Conservation (phyloP, 2,113 vertebrate species). For the Bubo scandiacus region DNA sequence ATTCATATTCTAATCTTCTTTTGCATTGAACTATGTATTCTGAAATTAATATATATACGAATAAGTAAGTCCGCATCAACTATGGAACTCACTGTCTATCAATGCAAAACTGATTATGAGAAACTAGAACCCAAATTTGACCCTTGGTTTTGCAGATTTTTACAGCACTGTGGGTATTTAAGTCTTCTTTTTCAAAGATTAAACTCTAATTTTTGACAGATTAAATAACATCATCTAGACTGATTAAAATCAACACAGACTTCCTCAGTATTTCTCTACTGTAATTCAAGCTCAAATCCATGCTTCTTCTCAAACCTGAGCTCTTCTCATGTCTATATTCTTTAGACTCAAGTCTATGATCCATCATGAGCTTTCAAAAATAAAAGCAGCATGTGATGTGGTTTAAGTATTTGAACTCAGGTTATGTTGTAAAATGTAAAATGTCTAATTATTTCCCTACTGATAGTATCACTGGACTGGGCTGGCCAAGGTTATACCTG, state of each 20-base stretch:
- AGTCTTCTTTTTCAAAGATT: neutral
- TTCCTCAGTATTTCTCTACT: neutral
- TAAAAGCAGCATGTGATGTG: neutral
- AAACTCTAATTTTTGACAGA: neutral
- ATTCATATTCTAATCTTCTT: constrained; percentile 27
- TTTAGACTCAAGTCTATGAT: neutral
- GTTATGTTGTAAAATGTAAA: neutral
- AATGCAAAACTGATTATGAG: neutral
- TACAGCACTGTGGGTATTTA: neutral
- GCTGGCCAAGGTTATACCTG: neutral
- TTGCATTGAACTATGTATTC: neutral
- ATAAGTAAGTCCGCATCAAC: neutral
- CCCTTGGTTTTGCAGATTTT: neutral
- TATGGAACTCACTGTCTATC: neutral
- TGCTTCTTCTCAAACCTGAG: neutral
- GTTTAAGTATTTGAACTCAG: neutral
- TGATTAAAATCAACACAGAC: neutral
- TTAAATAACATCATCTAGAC: neutral
- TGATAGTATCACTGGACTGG: neutral
- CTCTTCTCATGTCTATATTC: neutral
- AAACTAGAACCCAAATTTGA: neutral
- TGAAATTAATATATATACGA: constrained; percentile 3
- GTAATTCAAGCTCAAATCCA: neutral
- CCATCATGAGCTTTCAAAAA: neutral
- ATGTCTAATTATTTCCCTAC: neutral